Percentiles rank a stretch among this genome's conserved stretches.
Evolutionary conservation across 1,140 invertebrate genomes (phyloP).

Genomic region (Drosophila nikananu): DNA sequence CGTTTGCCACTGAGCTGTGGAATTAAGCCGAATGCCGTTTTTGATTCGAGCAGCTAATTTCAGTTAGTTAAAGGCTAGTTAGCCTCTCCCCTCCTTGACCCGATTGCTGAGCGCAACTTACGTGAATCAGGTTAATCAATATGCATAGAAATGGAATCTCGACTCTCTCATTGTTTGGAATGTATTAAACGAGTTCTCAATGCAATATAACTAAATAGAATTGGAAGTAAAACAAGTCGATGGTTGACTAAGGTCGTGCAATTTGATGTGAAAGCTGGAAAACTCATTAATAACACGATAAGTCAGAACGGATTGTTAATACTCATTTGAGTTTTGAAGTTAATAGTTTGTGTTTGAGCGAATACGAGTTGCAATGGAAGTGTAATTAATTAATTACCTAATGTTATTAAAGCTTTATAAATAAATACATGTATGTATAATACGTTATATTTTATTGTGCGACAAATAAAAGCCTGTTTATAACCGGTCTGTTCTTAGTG

Average conservation of each 20-base stretch:
- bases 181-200: conserved; percentile 39
- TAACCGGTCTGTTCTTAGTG: not conserved
- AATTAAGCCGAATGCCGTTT: conserved; percentile 38
- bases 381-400: not conserved
- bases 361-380: not conserved
- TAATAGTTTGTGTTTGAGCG: not conserved
- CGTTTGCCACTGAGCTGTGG: conserved; percentile 31
- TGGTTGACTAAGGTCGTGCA: conserved; percentile 25
- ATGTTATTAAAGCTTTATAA: not conserved
- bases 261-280: conserved; percentile 31
- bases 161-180: conserved; percentile 19
- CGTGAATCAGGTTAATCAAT: conserved; percentile 49
- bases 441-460: not conserved
- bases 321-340: not conserved
- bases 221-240: conserved; percentile 10
- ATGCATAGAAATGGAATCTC: conserved; percentile 23
- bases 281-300: conserved; percentile 10
- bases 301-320: not conserved
- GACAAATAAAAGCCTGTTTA: not conserved
- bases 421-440: not conserved
- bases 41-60: conserved; percentile 44
- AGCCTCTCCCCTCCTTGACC: conserved; percentile 38
- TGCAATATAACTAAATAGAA: conserved; percentile 17
- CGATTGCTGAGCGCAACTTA: conserved; percentile 6
- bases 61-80: conserved; percentile 21